Evolutionary conservation across 2,888 invertebrate genomes (phyloP), one percentile per base, ranked within the genome.

Genomic region (Eremobia ochroleuca): DNA sequence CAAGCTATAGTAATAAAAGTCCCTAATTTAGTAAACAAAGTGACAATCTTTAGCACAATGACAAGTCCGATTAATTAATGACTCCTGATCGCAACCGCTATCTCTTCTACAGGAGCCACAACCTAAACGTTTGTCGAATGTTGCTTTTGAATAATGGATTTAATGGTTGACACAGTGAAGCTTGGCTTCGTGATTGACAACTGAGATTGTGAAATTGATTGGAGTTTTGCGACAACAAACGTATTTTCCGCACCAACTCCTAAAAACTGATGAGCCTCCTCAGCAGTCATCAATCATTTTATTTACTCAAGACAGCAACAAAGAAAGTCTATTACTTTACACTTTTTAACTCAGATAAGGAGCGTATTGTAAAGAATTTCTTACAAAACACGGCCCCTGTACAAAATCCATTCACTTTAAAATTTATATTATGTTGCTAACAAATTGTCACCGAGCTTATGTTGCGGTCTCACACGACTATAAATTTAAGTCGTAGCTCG

Each of bases 131-230:
- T 92, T 91, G 91, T 90, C 90, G 90, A 92, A 92, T 92, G 91
- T 91, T 90, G 92, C 92, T 90, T 91, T 92, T 95, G 93, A 94
- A 94, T 94, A 94, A 94, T 94, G 93, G 90, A 94, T 94, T 88
- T 84, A 87, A 85, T 78, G 88, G 90, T 88, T 87, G 86, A 90
- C 92, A 91, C 91, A 90, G 85, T 86, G 86, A 87, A 89, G 88
- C 88, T 82, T 89, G 87, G 75, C 83, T 85, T 83, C 75, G 82
- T 91, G 91, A 91, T 89, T 88, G 90, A 90, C 90, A 87, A 87
- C 81, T 84, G 67, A 83, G 83, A 82, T 81, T 81, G 75, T 81
- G 71, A 81, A 81, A 82, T 88, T 85, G 84, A 85, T 88, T 79
- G 82, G 74, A 85, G 73, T 87, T 88, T 79, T 73, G 75, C 55